Percentiles rank a stretch among this genome's conserved stretches.
Evolutionary conservation across 2,888 invertebrate species (phyloP).

Genomic region (Netelia melanura): DNA sequence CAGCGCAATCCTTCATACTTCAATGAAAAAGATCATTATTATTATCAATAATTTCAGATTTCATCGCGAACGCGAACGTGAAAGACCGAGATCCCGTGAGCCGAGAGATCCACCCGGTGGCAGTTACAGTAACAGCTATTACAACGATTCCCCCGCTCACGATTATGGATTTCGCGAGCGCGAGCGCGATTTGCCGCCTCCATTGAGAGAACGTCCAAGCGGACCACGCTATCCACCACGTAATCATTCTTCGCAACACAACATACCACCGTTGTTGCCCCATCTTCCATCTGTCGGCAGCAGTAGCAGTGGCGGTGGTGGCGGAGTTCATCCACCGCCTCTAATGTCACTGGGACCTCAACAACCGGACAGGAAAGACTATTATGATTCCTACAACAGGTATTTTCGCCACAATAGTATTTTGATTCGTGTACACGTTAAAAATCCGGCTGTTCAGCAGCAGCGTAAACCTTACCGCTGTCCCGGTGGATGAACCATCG

Average conservation of each 20-base stretch:
- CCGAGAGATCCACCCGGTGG: constrained; percentile 75
- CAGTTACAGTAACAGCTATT: constrained; percentile 79
- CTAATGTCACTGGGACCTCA: constrained; percentile 82
- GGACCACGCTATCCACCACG: constrained; percentile 80
- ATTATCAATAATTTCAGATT: constrained; percentile 75
- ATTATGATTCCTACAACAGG: constrained; percentile 85
- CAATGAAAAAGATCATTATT: not conserved
- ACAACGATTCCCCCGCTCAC: constrained; percentile 81
- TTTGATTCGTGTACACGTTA: constrained; percentile 81
- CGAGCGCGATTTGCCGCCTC: constrained; percentile 79
- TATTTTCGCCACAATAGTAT: constrained; percentile 85
- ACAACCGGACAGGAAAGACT: constrained; percentile 84
- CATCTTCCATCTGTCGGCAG: constrained; percentile 73
- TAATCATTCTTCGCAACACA: constrained; percentile 80
- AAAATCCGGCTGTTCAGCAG: constrained; percentile 64
- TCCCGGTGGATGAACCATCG: constrained; percentile 59
- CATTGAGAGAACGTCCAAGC: constrained; percentile 70
- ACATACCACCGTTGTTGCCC: constrained; percentile 78
- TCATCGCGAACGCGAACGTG: constrained; percentile 82
- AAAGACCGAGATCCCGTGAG: constrained; percentile 81
- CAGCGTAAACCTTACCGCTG: constrained; percentile 67
- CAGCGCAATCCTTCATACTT: not conserved
- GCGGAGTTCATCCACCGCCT: constrained; percentile 79
- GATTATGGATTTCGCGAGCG: constrained; percentile 82
- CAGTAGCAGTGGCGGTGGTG: not conserved